Percentiles rank a stretch among this genome's conserved stretches.
These are phyloP conservation scores for Bhutanitis thaidina DNA, from an alignment of 2,888 invertebrate species.

Conservation along the genomic window DNA sequence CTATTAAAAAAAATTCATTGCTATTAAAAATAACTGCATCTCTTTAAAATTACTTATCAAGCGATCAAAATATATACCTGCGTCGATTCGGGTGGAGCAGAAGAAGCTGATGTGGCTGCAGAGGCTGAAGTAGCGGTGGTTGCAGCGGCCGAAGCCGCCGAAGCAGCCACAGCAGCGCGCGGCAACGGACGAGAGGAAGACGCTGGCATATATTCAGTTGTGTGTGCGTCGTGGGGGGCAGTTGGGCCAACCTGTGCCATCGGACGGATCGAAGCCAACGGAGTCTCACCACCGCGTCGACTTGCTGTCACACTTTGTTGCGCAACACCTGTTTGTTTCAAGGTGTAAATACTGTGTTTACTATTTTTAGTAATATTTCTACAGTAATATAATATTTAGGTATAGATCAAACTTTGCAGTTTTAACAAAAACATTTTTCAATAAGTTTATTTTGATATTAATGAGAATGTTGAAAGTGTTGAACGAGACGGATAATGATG, in stretches of 20 bases:
- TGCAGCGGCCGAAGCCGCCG: conserved; percentile 77
- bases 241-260: conserved; percentile 93
- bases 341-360: too few species aligned
- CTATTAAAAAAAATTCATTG: too few species aligned
- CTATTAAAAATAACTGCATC: too few species aligned
- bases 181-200: conserved; percentile 84
- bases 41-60: too few species aligned
- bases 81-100: conserved; percentile 74
- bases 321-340: conserved; percentile 48
- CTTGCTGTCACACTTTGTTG: conserved; percentile 74
- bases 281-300: conserved; percentile 89
- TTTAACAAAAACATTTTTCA: too few species aligned
- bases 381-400: too few species aligned
- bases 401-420: too few species aligned
- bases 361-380: too few species aligned
- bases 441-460: too few species aligned
- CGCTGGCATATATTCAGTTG: conserved; percentile 91
- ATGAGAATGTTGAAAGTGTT: too few species aligned
- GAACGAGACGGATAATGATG: too few species aligned
- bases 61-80: conserved; percentile 30
- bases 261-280: conserved; percentile 93
- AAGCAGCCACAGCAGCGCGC: conserved; percentile 84
- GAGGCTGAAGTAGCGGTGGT: conserved; percentile 81
- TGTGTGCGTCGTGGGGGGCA: conserved; percentile 80
- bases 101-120: conserved; percentile 81